phyloP scores from a whole-genome alignment of 2,797 vertebrate species.

The Poeciliopsis turneri region DNA sequence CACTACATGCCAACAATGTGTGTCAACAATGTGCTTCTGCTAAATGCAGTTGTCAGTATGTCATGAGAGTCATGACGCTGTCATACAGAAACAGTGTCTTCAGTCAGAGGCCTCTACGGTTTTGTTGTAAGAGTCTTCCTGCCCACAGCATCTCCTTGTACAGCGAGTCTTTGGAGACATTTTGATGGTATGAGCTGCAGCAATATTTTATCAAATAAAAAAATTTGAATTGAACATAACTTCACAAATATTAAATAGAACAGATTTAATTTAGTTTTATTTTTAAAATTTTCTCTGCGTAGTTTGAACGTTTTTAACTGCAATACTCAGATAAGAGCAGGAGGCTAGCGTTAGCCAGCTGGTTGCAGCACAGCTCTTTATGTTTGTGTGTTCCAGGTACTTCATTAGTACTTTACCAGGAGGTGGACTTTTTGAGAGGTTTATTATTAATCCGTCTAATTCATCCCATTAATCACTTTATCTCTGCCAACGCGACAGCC shows the following conservation, averaged over 20 bases:
- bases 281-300: neutral
- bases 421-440: conserved; percentile 25
- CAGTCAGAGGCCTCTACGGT: neutral
- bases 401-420: conserved; percentile 12
- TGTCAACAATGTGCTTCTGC: neutral
- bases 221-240: neutral
- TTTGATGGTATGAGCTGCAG: neutral
- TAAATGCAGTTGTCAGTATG: neutral
- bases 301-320: neutral
- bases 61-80: neutral
- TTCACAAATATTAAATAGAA: neutral
- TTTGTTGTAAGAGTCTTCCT: neutral
- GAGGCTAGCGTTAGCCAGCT: no score
- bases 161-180: neutral
- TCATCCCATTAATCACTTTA: conserved; percentile 53
- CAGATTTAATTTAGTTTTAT: neutral
- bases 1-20: neutral
- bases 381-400: neutral
- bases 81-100: neutral
- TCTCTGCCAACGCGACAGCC: conserved; percentile 46
- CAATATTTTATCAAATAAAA: neutral
- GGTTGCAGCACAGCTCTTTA: neutral
- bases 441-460: conserved; percentile 63
- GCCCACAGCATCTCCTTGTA: neutral
- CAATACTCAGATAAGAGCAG: neutral